Base-by-base conservation (phyloP, 2,113 vertebrate genomes). In the Ascaphus truei region DNA sequence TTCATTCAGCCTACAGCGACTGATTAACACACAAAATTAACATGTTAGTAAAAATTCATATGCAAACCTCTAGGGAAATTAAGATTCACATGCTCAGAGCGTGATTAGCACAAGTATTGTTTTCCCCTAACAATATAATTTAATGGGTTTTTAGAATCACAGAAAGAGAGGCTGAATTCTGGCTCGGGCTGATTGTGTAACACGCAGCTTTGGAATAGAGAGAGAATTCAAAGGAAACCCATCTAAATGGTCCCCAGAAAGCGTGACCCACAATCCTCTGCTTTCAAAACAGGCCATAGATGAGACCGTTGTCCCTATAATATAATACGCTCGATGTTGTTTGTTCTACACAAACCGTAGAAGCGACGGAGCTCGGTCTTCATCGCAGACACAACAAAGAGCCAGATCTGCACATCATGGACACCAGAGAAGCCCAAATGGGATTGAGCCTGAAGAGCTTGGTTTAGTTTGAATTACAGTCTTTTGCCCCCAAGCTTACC, bases 21-120 rank as follows among this genome's bases (percentile, higher is more conserved):
- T 93, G 90, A 94, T 93, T 93, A 93, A 93, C 91, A 89, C 89
- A 93, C 89, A 91, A 87, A 93, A 93, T 94, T 93, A 93, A 92
- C 85, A 91, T 92, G 92, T 93, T 93, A 91, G 91, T 93, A 92
- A 92, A 91, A 93, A 93, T 92, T 94, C 91, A 94, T 93, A 88
- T 89, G 86, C 85, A 12, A 82, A 79, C 84, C 92, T 82, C 92
- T 1, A 43, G 93, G 92, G 92, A 94, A 93, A 93, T 94, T 92
- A 93, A 88, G 87, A 92, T 90, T 88, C 91, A 88, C 88, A 86
- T 93, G 92, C 91, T 88, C 89, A 81, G 88, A 86, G 88, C 87
- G 79, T 91, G 93, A 94, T 93, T 94, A 93, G 91, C 92, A 90
- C 85, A 77, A 84, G 87, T 81, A 93, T 94, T 94, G 93, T 94